Evolutionary conservation across 2,113 vertebrate genomes (phyloP).

Genomic region (Nestor notabilis): DNA sequence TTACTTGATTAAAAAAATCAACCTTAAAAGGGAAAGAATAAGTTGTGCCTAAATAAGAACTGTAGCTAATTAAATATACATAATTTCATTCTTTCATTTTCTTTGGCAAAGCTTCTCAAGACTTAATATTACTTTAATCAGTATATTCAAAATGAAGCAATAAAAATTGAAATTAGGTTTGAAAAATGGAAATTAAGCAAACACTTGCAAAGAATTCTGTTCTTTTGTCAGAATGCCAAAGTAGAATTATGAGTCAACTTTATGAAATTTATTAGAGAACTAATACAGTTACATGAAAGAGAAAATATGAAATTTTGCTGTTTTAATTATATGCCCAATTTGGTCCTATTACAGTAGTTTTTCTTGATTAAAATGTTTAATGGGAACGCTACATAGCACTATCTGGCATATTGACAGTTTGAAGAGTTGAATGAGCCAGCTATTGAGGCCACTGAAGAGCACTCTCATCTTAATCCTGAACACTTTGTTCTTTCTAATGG

Average conservation of each 20-base stretch:
- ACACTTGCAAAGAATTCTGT: slow-evolving; percentile 55
- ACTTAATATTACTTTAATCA: slow-evolving; percentile 72
- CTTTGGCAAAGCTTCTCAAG: slow-evolving; percentile 61
- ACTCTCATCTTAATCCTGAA: slow-evolving; percentile 26
- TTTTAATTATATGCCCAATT: slow-evolving; percentile 66
- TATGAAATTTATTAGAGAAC: slow-evolving; percentile 67
- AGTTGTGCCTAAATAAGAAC: slow-evolving; percentile 54
- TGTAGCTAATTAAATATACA: slow-evolving; percentile 72
- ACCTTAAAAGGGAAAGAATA: slow-evolving; percentile 19
- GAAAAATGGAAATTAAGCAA: slow-evolving; percentile 67
- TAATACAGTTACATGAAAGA: slow-evolving; percentile 54
- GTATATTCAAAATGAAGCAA: slow-evolving; percentile 68
- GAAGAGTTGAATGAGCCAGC: slow-evolving; percentile 47
- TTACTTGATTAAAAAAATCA: slow-evolving; percentile 41
- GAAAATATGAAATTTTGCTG: slow-evolving; percentile 48
- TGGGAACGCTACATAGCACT: slow-evolving; percentile 34
- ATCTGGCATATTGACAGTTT: slow-evolving; percentile 58
- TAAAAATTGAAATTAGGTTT: slow-evolving; percentile 75
- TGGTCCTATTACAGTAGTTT: slow-evolving; percentile 47
- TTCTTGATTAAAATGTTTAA: slow-evolving; percentile 65
- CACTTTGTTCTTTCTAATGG: slow-evolving; percentile 27
- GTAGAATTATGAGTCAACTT: slow-evolving; percentile 55
- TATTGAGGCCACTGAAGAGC: slow-evolving; percentile 21
- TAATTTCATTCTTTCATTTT: slow-evolving; percentile 71
- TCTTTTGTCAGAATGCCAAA: slow-evolving; percentile 67